These are phyloP conservation scores for Todiramphus saurophagus DNA, from an alignment of 2,113 vertebrate genomes.

Conservation along the genomic window DNA sequence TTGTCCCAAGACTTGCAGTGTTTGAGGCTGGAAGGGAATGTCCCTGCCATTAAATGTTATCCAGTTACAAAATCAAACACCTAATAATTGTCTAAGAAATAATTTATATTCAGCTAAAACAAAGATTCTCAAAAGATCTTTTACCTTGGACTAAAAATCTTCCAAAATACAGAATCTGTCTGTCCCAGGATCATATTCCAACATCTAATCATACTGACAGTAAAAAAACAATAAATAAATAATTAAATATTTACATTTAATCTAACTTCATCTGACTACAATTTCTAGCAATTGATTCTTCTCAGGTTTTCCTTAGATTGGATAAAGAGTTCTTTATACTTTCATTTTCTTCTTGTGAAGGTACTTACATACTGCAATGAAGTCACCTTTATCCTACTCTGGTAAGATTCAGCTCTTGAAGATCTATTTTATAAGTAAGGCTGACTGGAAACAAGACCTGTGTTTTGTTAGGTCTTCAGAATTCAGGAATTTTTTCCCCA, in stretches of 20 bases:
- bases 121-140: not conserved
- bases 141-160: not conserved
- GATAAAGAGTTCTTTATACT: not conserved
- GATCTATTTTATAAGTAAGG: not conserved
- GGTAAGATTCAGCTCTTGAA: not conserved
- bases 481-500: not conserved
- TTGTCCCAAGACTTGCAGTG: not conserved
- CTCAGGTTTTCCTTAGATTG: not conserved
- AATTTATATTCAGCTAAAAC: not conserved
- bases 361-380: not conserved
- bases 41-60: not conserved
- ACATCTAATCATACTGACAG: not conserved
- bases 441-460: not conserved
- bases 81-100: not conserved
- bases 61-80: not conserved
- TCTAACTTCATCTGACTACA: not conserved
- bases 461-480: not conserved
- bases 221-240: not conserved
- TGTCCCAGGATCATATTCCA: not conserved
- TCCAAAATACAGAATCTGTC: not conserved
- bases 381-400: not conserved
- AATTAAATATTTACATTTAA: not conserved
- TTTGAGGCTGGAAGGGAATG: not conserved
- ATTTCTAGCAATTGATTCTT: not conserved
- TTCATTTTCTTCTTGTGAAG: not conserved